Base-by-base conservation (phyloP, 2,797 vertebrate species). In the Crenuchus spilurus region DNA sequence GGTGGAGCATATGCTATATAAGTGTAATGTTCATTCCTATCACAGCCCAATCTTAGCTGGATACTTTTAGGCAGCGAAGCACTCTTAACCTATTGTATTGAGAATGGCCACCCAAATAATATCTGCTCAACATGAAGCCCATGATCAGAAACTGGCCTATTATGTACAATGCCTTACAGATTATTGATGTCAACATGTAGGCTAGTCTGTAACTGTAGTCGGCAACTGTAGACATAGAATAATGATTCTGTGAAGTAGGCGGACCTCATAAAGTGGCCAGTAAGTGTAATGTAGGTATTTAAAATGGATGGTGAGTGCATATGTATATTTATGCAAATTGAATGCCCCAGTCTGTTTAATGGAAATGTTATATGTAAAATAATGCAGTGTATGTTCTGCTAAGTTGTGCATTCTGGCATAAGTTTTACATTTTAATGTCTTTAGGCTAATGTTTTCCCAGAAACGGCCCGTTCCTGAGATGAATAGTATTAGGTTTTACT, bases 251-350 rank as follows among this genome's bases (percentile, higher is more conserved):
- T 44, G 14, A 44, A 14, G 41, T 44, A 44, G 44, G 44, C 20
- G 7, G n/a, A 46, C 44, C 6, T 20, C 6, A 18, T 44, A 44
- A 44, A 44, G 42, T 46, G 44, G 44, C n/a, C 10, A 3, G 16
- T 20, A 7, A 20, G 44, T 18, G 3, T n/a, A 18, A 46, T 7
- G 44, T 46, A 46, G 20, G n/a, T 20, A 7, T 8, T 20, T 46
- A 6, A 14, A 14, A 1, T 28, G 24, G 20, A 52, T 28, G 11
- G 22, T 52, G 49, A 30, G 26, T 31, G 14, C 52, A 55, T 16
- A 55, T 11, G 42, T 42, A 31, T 54, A 76, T 72, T 62, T 57
- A 79, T 76, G 58, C 70, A 69, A 76, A 72, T 67, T 14, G 13
- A 74, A 30, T 26, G 33, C 33, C 55, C 48, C 37, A 65, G 49